Evolutionary conservation across 2,888 invertebrate genomes (phyloP).

Genomic region (Julus scandinavius): DNA sequence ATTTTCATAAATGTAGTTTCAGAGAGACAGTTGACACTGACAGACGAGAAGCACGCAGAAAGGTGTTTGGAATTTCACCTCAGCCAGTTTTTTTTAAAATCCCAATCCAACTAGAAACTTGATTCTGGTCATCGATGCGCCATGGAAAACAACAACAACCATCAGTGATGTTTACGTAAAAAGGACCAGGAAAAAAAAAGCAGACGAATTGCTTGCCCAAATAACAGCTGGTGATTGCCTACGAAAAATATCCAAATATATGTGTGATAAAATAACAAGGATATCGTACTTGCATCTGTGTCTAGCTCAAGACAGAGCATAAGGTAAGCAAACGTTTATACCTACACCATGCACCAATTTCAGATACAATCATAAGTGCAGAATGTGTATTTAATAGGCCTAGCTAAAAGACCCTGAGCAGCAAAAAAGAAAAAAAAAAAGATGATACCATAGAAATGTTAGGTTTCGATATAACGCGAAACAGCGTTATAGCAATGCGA

Average conservation of each 20-base stretch:
- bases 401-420: background rate
- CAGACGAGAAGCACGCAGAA: background rate
- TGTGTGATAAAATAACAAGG: background rate
- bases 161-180: background rate
- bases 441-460: no score
- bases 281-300: background rate
- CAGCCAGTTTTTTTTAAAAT: background rate
- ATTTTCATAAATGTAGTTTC: slow-evolving; percentile 10
- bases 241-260: background rate
- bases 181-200: background rate
- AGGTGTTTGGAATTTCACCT: background rate
- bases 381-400: background rate
- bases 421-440: background rate
- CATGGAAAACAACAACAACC: background rate
- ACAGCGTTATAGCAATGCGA: background rate
- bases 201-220: slow-evolving; percentile 9
- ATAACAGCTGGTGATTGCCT: background rate
- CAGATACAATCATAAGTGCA: background rate
- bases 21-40: slow-evolving; percentile 3
- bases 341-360: background rate
- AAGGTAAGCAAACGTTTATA: background rate
- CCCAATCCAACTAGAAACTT: background rate
- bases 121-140: background rate
- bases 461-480: background rate
- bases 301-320: background rate